Evolutionary conservation across 2,888 invertebrate species (phyloP), one percentile per base, ranked within the genome.

Genomic region (Erynnis tages): DNA sequence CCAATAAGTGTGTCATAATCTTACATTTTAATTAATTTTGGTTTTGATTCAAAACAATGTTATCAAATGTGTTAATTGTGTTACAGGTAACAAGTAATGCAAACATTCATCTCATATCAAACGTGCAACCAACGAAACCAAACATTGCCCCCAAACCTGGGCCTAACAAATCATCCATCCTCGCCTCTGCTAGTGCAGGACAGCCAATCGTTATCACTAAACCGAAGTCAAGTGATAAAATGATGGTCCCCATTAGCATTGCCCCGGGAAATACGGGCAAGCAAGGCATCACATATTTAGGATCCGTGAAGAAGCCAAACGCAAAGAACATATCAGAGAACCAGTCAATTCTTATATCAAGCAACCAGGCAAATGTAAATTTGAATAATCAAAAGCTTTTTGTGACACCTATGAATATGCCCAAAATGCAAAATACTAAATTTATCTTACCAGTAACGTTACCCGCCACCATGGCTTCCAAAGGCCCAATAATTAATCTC

Each of bases 401-500:
- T 52, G 66, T 92, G 43, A 84, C 92, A 35, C 91, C 92, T 0
- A 91, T 90, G 82, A 85, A 79, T 53, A 80, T 92, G 88, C 91
- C 91, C 1, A 92, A 91, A 73, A 82, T 91, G 35, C 90, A 89
- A 57, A 89, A 89, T 47, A 90, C 91, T 0, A 90, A 91, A 55
- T 85, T 91, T 53, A 90, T 91, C 50, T 71, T 91, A 32, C 91
- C 92, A 0, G 85, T 87, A 1, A 81, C 81, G 16, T 65, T 88
- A 43, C 89, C 90, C 8, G 89, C 91, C 1, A 91, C 91, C 0
- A 92, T 91, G 83, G 84, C 90, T 6, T 88, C 89, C 7, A 90
- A 91, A 67, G 90, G 91, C 5, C 92, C 91, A 40, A 91, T 92
- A 61, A 92, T 93, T 54, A 93, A 93, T 73, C 82, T 93, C 54